Conservation (phyloP, 2,888 invertebrate genomes). For the Cataglyphis livida region DNA sequence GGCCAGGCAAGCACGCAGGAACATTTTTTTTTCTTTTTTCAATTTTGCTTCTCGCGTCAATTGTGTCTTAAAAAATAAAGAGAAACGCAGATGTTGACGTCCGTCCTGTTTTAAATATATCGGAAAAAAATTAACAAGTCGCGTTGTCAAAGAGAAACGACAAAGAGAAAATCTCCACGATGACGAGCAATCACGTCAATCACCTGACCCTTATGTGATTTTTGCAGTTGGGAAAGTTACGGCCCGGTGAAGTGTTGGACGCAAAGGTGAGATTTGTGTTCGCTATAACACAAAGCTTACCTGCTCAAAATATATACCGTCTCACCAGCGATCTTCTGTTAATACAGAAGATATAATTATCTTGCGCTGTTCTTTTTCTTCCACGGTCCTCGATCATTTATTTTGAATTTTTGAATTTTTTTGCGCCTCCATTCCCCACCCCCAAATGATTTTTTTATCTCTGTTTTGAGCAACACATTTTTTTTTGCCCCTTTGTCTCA, state of each 20-base stretch:
- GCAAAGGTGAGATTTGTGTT: slow-evolving; percentile 91
- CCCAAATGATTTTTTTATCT: background rate
- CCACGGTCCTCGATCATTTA: slow-evolving; percentile 60
- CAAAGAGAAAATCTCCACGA: slow-evolving; percentile 14
- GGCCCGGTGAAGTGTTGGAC: slow-evolving; percentile 92
- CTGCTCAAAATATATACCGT: slow-evolving; percentile 76
- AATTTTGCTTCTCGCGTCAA: slow-evolving; percentile 11
- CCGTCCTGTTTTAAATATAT: background rate
- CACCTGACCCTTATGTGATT: slow-evolving; percentile 77
- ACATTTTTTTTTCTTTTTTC: slow-evolving; percentile 14
- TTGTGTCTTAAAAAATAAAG: slow-evolving; percentile 2
- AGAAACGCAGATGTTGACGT: background rate
- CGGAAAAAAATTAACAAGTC: slow-evolving; percentile 7
- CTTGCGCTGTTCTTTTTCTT: slow-evolving; percentile 43
- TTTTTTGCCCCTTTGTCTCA: background rate
- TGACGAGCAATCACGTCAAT: slow-evolving; percentile 9
- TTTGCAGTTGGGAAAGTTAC: slow-evolving; percentile 91
- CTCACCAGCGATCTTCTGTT: slow-evolving; percentile 68
- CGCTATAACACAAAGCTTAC: slow-evolving; percentile 86
- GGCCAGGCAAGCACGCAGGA: slow-evolving; percentile 24
- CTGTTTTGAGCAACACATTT: slow-evolving; percentile 13
- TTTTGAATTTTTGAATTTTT: slow-evolving; percentile 58
- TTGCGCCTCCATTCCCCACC: background rate
- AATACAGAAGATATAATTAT: background rate
- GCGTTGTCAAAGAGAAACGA: slow-evolving; percentile 8